Conservation (phyloP, 2,797 vertebrate species). For the Myripristis murdjan region DNA sequence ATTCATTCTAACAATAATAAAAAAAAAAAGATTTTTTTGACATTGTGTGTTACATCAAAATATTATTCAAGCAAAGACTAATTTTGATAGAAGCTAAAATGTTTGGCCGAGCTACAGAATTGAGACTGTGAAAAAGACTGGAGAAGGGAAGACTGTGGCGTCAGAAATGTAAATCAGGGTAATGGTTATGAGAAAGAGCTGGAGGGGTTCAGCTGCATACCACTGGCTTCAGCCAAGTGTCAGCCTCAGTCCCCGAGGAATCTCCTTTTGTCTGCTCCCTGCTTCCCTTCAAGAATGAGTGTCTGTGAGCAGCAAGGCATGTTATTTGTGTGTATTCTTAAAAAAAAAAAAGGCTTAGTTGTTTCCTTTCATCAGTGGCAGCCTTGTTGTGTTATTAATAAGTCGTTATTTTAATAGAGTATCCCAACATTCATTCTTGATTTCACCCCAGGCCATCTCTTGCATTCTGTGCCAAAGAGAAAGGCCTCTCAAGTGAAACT, state of each 20-base stretch:
- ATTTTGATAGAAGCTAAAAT: neutral
- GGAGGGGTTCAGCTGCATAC: neutral
- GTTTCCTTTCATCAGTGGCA: constrained; percentile 6
- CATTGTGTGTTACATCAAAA: neutral
- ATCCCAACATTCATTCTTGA: constrained; percentile 2
- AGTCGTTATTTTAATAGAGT: neutral
- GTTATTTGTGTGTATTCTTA: no score
- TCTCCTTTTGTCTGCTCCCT: neutral
- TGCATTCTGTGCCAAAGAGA: constrained; percentile 5
- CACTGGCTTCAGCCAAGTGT: neutral
- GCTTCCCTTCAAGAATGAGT: neutral
- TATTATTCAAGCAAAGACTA: neutral
- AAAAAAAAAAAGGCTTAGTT: neutral
- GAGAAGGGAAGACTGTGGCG: neutral
- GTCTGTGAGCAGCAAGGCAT: neutral
- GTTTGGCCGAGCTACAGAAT: neutral
- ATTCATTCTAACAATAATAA: neutral
- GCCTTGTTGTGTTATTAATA: constrained; percentile 9
- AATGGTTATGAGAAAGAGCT: neutral
- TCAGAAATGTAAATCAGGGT: constrained; percentile 4
- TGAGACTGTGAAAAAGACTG: neutral
- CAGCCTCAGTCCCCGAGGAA: neutral
- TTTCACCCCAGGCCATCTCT: constrained; percentile 7
- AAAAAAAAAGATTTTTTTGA: neutral
- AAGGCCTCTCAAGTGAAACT: constrained; percentile 26